Conservation (phyloP, 1,140 invertebrate species). For the Nomia melanderi region DNA sequence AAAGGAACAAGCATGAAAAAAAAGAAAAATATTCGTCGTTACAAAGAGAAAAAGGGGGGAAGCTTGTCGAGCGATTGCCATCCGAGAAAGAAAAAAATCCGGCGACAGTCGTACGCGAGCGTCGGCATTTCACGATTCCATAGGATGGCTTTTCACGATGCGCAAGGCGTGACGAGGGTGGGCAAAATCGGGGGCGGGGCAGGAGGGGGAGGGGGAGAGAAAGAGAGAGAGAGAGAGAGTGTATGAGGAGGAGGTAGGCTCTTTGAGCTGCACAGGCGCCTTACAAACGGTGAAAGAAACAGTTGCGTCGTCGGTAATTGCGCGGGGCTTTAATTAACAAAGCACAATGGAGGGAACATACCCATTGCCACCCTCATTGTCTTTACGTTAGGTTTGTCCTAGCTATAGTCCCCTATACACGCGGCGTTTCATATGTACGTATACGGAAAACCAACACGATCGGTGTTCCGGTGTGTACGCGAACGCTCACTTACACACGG, state of each 20-base stretch:
- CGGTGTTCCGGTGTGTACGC: no score
- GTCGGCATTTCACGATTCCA: slow-evolving; percentile 29
- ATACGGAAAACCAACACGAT: background rate
- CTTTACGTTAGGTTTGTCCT: slow-evolving; percentile 60
- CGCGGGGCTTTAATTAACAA: slow-evolving; percentile 65
- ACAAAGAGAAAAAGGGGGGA: no score
- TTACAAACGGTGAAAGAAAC: slow-evolving; percentile 61
- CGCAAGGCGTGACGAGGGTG: slow-evolving; percentile 3
- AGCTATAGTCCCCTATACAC: slow-evolving; percentile 14
- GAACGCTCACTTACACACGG: background rate
- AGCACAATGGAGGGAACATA: slow-evolving; percentile 64
- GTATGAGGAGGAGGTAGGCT: background rate
- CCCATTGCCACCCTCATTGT: slow-evolving; percentile 65
- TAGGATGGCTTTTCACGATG: slow-evolving; percentile 36
- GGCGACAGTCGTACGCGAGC: slow-evolving; percentile 18
- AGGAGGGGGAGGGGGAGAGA: no score
- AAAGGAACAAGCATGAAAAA: no score
- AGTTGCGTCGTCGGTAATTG: slow-evolving; percentile 51
- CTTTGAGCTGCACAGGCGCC: slow-evolving; percentile 30
- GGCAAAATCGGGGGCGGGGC: background rate
- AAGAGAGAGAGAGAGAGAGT: no score
- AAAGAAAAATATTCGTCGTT: no score
- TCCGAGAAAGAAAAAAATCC: background rate
- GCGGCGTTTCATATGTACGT: no score
- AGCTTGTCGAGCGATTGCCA: no score